Base-by-base conservation (phyloP, 2,888 invertebrate genomes). In the Agrochola circellaris region DNA sequence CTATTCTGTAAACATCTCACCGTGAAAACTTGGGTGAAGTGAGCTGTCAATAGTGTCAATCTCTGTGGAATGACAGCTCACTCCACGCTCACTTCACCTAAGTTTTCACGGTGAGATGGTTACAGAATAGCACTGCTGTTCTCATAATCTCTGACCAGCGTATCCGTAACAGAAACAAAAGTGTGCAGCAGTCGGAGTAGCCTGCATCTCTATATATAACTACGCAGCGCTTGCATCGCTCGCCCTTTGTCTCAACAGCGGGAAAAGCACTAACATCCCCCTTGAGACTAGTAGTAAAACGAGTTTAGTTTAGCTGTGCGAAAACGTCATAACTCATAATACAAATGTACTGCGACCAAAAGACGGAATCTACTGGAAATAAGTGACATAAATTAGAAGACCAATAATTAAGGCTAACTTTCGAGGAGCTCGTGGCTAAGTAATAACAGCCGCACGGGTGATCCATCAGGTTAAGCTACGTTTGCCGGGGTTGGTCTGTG, bases 251-350 rank as follows among this genome's bases (percentile, higher is more conserved):
- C 69, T 80, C 64, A 56, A 34, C 66, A 76, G 67, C 54, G 64
- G 66, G 70, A 82, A 86, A 86, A 82, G 68, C 83, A n/a, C 77
- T 82, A 82, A 81, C 69, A 81, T 81, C 60, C 56, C 45, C 30
- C 69, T 82, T 71, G 85, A 74, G 66, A 62, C 82, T 48, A 66
- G 42, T 81, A 48, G 58, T 60, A 81, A 42, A 81, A 81, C 75
- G 65, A 85, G 85, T 85, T 66, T 56, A 85, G 68, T 85, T 85
- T 84, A 85, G 20, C 56, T 13, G 38, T 64, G 51, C 51, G 23
- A 61, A 62, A 30, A 68, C 30, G 17, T 61, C 51, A 26, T 15
- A 81, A 34, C 45, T 45, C 45, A 45, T 17, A 13, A 45, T 56
- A 17, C 9, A 45, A 17, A 45, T 8, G 11, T 26, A 68, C 23